These are phyloP conservation scores for Drosophila ficusphila DNA, from an alignment of 1,140 invertebrate genomes.

Conservation along the genomic window DNA sequence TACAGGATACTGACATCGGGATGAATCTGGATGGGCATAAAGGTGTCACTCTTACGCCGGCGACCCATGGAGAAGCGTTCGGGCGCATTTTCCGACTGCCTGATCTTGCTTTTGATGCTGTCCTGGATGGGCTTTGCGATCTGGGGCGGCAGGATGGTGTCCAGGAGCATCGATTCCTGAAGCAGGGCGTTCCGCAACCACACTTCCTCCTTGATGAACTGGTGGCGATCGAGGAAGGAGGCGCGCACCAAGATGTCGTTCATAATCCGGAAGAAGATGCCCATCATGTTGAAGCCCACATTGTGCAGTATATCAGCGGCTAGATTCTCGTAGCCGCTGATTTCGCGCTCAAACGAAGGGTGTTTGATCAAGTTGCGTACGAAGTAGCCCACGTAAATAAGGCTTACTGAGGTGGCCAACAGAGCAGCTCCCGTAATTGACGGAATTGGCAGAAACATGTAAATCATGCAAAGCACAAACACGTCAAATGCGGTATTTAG, in stretches of 20 bases:
- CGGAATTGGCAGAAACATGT: constrained; percentile 91
- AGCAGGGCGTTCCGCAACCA: constrained; percentile 91
- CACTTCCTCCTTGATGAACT: constrained; percentile 93
- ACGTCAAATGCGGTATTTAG: constrained; percentile 88
- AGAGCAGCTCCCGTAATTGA: constrained; percentile 87
- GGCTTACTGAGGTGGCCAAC: constrained; percentile 87
- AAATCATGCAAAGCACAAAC: constrained; percentile 89
- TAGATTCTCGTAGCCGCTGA: constrained; percentile 22
- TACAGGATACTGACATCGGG: constrained; percentile 96
- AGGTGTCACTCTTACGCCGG: constrained; percentile 85
- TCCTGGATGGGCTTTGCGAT: constrained; percentile 91
- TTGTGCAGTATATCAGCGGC: constrained; percentile 90
- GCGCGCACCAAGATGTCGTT: constrained; percentile 93
- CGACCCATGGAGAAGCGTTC: not conserved
- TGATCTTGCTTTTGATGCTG: constrained; percentile 89
- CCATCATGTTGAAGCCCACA: constrained; percentile 91
- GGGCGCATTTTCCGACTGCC: constrained; percentile 57
- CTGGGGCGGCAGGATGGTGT: constrained; percentile 94
- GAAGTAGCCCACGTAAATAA: constrained; percentile 86
- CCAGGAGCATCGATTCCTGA: constrained; percentile 93
- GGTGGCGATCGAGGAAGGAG: constrained; percentile 93
- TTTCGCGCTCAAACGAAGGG: rapidly evolving
- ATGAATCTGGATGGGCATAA: constrained; percentile 93
- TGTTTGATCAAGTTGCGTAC: too few relatives aligned
- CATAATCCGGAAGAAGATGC: constrained; percentile 93